phyloP scores from a whole-genome alignment of 2,888 invertebrate species.

The Cephus sareptanus region DNA sequence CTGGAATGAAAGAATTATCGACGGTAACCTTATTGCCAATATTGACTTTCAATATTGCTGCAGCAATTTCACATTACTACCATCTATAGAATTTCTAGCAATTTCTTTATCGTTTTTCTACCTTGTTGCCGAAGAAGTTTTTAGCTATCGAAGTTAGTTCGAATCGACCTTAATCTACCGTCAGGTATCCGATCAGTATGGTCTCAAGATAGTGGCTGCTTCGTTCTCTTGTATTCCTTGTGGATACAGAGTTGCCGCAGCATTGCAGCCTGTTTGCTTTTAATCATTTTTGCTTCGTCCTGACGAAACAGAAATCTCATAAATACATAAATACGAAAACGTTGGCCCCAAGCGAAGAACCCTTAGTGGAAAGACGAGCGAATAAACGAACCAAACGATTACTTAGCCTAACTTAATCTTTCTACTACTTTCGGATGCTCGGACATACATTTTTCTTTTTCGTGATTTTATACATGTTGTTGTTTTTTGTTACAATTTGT shows the following conservation, averaged over 20 bases:
- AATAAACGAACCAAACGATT: neutral
- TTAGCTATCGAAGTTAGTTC: neutral
- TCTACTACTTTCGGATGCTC: neutral
- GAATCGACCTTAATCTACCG: neutral
- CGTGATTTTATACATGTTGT: neutral
- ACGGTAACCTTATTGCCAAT: neutral
- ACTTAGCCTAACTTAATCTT: neutral
- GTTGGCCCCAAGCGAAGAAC: slow-evolving; percentile 32
- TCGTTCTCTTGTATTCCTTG: neutral
- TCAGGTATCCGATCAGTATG: neutral
- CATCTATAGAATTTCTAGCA: neutral
- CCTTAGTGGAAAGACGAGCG: slow-evolving; percentile 7
- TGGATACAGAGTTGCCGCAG: slow-evolving; percentile 7
- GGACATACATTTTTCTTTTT: neutral
- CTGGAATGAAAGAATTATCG: neutral
- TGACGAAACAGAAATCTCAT: slow-evolving; percentile 55
- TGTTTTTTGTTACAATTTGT: neutral
- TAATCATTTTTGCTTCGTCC: slow-evolving; percentile 57
- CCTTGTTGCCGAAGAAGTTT: neutral
- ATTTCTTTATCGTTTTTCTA: neutral
- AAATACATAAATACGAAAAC: slow-evolving; percentile 61
- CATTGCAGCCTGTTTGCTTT: slow-evolving; percentile 53
- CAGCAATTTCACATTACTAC: neutral
- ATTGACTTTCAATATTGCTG: neutral
- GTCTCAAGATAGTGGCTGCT: neutral